Evolutionary conservation across 1,140 invertebrate genomes (phyloP), one percentile per base, ranked within the genome.

Genomic region (Rhagoletis pomonella): DNA sequence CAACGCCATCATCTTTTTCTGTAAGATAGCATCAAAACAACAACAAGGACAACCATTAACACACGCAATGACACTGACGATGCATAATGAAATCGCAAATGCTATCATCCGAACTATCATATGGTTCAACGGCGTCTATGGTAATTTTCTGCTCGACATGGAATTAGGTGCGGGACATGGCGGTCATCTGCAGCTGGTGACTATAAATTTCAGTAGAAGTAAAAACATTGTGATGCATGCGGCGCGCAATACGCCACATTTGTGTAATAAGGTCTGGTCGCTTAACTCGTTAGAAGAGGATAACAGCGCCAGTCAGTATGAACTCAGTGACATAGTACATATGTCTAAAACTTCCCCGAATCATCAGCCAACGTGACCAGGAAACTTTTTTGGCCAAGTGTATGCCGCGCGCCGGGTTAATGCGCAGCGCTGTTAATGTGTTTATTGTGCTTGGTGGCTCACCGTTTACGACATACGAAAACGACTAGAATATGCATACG

Each of bases 21-120:
- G 59, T 88, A 92, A 91, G 91, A 92, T 42, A 92, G 91, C 89
- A 90, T 92, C n/a, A 88, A 91, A 9, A 92, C 91, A 65, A 92
- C 91, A 50, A 92, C 90, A n/a, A 87, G 90, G n/a, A 92, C 91
- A 19, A 92, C 91, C 9, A 88, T 89, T 0, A 90, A 88, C 47
- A 0, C 50, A 62, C 1, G 55, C 42, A 19, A 65, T 59, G 19
- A 19, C 60, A 0, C 29, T 55, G 10, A 55, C 1, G 19, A n/a
- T 29, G n/a, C 73, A 14, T 10, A n/a, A 58, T 55, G 47, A 81
- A 90, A 87, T 89, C 87, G 5, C 64, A 64, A 44, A 87, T 87
- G 6, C 88, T 92, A 69, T 91, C 92, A 81, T 89, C 90, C 6
- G 91, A 92, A 87, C 90, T 92, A 84, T 92, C 91, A 2, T 91